These are phyloP conservation scores for Spodoptera frugiperda DNA, from an alignment of 1,140 invertebrate species.

Conservation along the genomic window DNA sequence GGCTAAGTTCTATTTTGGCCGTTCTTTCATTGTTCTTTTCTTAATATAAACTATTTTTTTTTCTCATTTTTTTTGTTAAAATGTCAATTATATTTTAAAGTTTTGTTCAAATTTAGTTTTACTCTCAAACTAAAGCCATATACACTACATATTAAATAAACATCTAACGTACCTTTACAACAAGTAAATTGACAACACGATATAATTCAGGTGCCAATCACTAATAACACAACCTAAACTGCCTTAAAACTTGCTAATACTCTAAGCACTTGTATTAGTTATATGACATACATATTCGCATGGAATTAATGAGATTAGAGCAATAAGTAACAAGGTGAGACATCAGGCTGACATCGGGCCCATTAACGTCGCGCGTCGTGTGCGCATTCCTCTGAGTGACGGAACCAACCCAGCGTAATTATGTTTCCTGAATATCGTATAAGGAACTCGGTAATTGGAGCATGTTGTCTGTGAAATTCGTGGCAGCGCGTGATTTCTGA, in stretches of 20 bases:
- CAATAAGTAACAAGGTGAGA: slow-evolving; percentile 46
- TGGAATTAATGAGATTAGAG: slow-evolving; percentile 35
- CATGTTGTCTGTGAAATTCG: slow-evolving; percentile 21
- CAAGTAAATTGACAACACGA: background rate
- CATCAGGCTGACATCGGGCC: slow-evolving; percentile 55
- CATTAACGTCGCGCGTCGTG: slow-evolving; percentile 67
- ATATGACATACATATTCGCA: background rate
- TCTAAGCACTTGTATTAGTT: background rate
- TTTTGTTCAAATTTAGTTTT: no score
- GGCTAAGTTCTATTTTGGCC: background rate
- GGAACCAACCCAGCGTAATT: slow-evolving; percentile 72
- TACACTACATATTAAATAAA: no score
- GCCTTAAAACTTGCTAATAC: background rate
- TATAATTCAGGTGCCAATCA: background rate
- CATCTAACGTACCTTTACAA: no score
- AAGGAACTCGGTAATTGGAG: slow-evolving; percentile 56
- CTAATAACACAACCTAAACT: background rate
- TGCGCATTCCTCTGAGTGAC: slow-evolving; percentile 68
- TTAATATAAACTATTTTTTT: no score
- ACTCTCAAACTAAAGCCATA: no score
- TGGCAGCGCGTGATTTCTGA: slow-evolving; percentile 1
- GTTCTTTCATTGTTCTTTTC: no score
- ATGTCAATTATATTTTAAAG: no score
- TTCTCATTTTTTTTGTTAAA: no score
- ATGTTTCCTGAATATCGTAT: slow-evolving; percentile 68